Evolutionary conservation across 2,888 invertebrate genomes (phyloP), one percentile per base, ranked within the genome.

Genomic region (Scaptomyza caliginosa): DNA sequence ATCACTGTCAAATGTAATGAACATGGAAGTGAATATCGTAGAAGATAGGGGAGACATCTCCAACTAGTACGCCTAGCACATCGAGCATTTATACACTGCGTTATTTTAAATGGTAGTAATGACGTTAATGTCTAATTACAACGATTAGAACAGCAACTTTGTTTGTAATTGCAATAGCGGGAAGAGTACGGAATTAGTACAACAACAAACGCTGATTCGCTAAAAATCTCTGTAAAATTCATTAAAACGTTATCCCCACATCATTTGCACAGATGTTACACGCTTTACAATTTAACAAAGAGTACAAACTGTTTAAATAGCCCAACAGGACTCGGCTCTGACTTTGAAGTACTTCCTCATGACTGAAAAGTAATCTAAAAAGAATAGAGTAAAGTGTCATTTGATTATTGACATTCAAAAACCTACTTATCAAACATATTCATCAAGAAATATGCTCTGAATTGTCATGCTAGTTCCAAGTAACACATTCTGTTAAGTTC

Each of bases 241-340:
- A 67, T 59, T 43, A 21, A 8, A 26, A 11, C 8, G 26, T 30
- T 58, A 46, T 50, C 10, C 19, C 19, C n/a, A 21, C 13, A n/a
- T n/a, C 40, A 55, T 30, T 32, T 8, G 10, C 55, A 64, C 55
- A 64, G 64, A 63, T 26, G 48, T 48, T 38, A 24, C 34, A 42
- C 34, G 40, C 19, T 34, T 48, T 30, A 42, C 45, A 34, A 23
- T 2, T 39, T 17, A 26, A 30, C 16, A 5, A 11, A 40, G 38
- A 43, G 21, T 5, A 17, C 5, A 36, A 19, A 24, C 11, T 7
- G 26, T 42, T 36, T 32, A 42, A 16, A 16, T 24, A 11, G 3
- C 11, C 42, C 32, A 32, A 13, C 0, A n/a, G 11, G 30, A 7
- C 1, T 24, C 24, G 7, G n/a, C n/a, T n/a, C n/a, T n/a, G n/a